Evolutionary conservation across 2,113 vertebrate species (phyloP), one percentile per base, ranked within the genome.

Genomic region (Rhagologus leucostigma): DNA sequence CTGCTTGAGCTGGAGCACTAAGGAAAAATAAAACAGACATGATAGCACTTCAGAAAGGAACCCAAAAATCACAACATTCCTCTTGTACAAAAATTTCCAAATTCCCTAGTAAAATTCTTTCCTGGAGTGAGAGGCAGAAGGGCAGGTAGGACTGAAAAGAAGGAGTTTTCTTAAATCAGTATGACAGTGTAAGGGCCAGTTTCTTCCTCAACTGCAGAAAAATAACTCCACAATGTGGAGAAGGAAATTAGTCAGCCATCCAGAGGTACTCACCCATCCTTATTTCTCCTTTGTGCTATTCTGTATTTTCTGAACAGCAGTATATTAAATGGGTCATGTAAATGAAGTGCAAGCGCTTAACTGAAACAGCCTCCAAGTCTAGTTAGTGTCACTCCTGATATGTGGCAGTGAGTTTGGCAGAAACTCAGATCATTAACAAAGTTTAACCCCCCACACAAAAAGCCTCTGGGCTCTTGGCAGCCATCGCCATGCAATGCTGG

Each of bases 341-440:
- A 91, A 93, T 93, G 93, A 75, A 84, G 37, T 62, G 53, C 42
- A 90, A 83, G 52, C 78, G 67, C 63, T 93, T 91, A 77, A 55
- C 57, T 81, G 76, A 71, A 91, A 75, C 60, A 88, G 73, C 77
- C 76, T 93, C 83, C 26, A 79, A 89, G 55, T 42, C 77, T 76
- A 95, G 88, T 86, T 93, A 92, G 81, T 76, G 84, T 84, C 91
- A 87, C 21, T 90, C 4, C 1, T 87, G 69, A 85, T 65, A 60
- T 49, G 62, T 21, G 7, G 74, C 87, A 84, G 30, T 18, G 37
- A 89, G 20, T 73, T 85, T 94, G 93, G 89, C 93, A 91, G 87
- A 69, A 87, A 85, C 14, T 79, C 62, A 78, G 77, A 57, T 60
- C 88, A 75, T 95, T 95, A 92, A 78, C 68, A 56, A 89, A 81